These are phyloP conservation scores for Ophioderma brevispina DNA, from an alignment of 35 echinoderm and acorn worm species.

Conservation along the genomic window DNA sequence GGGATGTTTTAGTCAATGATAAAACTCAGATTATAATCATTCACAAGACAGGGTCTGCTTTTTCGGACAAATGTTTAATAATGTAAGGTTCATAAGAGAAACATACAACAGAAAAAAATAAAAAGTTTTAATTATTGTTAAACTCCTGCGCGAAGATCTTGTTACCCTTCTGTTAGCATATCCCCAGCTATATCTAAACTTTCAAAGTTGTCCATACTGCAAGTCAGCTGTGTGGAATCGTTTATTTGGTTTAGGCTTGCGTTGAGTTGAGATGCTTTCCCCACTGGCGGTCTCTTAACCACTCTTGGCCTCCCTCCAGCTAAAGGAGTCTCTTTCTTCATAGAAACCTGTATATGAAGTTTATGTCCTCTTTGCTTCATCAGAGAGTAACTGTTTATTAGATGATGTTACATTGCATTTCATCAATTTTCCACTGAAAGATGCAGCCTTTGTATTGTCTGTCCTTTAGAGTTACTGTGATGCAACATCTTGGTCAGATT, in stretches of 20 bases:
- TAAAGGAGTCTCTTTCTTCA: not conserved
- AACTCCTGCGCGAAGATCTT: too few relatives aligned
- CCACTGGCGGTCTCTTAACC: not conserved
- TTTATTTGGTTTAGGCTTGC: not conserved
- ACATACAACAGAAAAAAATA: too few relatives aligned
- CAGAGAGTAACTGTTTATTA: not conserved
- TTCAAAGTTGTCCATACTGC: not conserved
- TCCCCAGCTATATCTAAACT: not conserved
- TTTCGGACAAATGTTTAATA: too few relatives aligned
- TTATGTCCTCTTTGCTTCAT: not conserved
- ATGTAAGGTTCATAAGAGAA: too few relatives aligned
- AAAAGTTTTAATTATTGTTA: too few relatives aligned
- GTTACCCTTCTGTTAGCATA: not conserved
- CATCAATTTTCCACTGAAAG: not conserved
- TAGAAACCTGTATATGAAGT: not conserved
- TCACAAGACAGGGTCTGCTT: too few relatives aligned
- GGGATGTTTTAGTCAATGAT: too few relatives aligned
- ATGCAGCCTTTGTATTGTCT: not conserved
- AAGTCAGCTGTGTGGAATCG: not conserved
- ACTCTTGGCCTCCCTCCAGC: not conserved
- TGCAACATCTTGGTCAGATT: not conserved
- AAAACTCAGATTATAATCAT: too few relatives aligned
- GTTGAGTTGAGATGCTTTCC: not conserved
- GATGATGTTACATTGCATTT: not conserved
- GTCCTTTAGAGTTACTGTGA: not conserved